Evolutionary conservation across 2,797 vertebrate genomes (phyloP).

Genomic region (Enteromius thamalakanensis): DNA sequence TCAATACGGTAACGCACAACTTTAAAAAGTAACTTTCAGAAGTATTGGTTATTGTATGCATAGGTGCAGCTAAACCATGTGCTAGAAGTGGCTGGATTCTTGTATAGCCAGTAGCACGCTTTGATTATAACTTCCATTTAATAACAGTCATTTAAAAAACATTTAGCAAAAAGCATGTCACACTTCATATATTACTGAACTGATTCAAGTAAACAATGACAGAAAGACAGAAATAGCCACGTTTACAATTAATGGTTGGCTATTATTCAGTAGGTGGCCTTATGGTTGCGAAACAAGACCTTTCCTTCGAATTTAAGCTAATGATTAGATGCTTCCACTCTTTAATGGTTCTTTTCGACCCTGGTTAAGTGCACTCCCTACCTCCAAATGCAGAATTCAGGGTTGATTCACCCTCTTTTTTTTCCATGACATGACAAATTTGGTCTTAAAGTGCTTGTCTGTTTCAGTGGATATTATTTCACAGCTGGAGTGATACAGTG

Average conservation of each 20-base stretch:
- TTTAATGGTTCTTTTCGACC: conserved; percentile 25
- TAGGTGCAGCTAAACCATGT: not conserved
- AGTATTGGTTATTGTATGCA: not conserved
- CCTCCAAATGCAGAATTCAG: conserved; percentile 16
- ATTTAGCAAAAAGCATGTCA: not conserved
- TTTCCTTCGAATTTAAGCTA: conserved; percentile 44
- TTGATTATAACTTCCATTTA: not conserved
- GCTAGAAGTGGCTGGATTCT: not conserved
- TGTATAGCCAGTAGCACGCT: not conserved
- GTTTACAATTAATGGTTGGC: conserved; percentile 29
- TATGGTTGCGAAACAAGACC: conserved; percentile 37
- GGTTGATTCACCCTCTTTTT: conserved; percentile 8
- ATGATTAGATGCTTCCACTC: conserved; percentile 49
- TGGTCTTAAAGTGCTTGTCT: conserved; percentile 38
- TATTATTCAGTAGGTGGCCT: conserved; percentile 46
- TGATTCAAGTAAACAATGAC: not conserved
- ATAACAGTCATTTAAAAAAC: not conserved
- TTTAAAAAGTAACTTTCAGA: not conserved
- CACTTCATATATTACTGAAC: not conserved
- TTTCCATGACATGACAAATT: conserved; percentile 35
- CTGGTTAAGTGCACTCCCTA: conserved; percentile 22
- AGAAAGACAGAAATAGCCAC: conserved; percentile 2
- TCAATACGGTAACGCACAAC: not conserved
- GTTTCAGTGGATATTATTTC: conserved; percentile 25
- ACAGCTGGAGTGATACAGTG: conserved; percentile 16